Conservation (phyloP, 2,888 invertebrate species). For the Stratiomys singularior region DNA sequence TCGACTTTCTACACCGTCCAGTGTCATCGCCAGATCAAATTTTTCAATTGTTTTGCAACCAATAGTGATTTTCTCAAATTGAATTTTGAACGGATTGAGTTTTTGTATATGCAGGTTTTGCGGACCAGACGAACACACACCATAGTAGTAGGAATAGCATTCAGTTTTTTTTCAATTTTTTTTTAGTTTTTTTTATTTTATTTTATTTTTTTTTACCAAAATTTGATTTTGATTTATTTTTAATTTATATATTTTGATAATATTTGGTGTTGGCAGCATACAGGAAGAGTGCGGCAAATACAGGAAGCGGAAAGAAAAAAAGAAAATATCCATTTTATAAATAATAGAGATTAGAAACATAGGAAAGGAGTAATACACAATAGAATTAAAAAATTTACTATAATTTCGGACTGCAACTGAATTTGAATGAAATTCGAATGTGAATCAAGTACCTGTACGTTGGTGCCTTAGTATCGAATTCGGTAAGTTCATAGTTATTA, state of each 20-base stretch:
- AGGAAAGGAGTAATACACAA: conserved; percentile 12
- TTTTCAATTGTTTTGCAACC: conserved; percentile 19
- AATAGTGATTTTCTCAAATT: neutral
- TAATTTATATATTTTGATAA: conserved; percentile 16
- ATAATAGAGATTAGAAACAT: conserved; percentile 33
- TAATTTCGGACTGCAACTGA: neutral
- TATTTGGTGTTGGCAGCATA: conserved; percentile 51
- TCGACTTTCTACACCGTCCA: conserved; percentile 52
- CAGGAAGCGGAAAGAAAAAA: conserved; percentile 51
- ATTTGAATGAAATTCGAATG: neutral
- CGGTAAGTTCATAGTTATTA: conserved; percentile 83
- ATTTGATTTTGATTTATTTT: conserved; percentile 30
- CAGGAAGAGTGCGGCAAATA: conserved; percentile 52
- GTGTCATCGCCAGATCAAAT: neutral
- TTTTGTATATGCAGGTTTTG: conserved; percentile 4
- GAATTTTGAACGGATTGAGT: conserved; percentile 15
- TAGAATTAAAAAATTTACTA: conserved; percentile 18
- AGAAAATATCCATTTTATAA: conserved; percentile 26
- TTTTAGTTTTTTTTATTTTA: neutral
- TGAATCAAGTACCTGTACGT: conserved; percentile 54
- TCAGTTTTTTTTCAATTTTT: conserved; percentile 16
- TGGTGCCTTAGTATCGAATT: conserved; percentile 68
- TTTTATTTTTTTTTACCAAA: neutral
- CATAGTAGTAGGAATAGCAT: conserved; percentile 44
- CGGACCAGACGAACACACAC: conserved; percentile 40